Base-by-base conservation (phyloP, 2,888 invertebrate species). In the Zygogramma bicolorata region DNA sequence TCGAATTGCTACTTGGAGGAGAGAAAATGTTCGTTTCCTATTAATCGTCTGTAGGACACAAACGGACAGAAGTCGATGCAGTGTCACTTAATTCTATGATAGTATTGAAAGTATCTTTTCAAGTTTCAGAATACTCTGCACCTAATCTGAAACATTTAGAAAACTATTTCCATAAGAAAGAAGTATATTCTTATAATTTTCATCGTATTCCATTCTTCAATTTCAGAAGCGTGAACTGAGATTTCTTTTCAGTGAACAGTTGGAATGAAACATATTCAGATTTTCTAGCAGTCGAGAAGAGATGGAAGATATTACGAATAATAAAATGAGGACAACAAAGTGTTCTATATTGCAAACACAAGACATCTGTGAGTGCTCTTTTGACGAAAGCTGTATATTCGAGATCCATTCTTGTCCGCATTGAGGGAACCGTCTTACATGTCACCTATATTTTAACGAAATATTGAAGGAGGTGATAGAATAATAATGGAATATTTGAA, bases 301-400 rank as follows among this genome's bases (percentile, higher is more conserved):
- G 66, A 71, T 66, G 66, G 57, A 71, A 71, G 53, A 61, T 71
- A 66, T 62, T 66, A 49, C 61, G 62, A 62, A 71, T 57, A 71
- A 71, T 71, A 71, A 71, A 71, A 71, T 57, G 20, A 42, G 66
- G 40, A 66, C 53, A 61, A 66, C 66, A 71, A 71, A 66, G 65
- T 65, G 46, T 66, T 58, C 61, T 42, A 58, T 71, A 71, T 71
- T 66, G 61, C 66, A 71, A 71, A 71, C 70, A 66, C 25, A 71
- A 71, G 70, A 62, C 66, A 66, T 66, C 59, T 66, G 22, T 71
- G 42, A 71, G 62, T 66, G 60, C 70, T 66, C 61, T 70, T 70
- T 66, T 70, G 63, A 69, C 69, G 69, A 69, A 63, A 63, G 38
- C 58, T 58, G 60, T 66, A 70, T 70, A 53, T 66, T 49, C 61